Conservation (phyloP, 2,888 invertebrate genomes). For the Nyleta sp. region DNA sequence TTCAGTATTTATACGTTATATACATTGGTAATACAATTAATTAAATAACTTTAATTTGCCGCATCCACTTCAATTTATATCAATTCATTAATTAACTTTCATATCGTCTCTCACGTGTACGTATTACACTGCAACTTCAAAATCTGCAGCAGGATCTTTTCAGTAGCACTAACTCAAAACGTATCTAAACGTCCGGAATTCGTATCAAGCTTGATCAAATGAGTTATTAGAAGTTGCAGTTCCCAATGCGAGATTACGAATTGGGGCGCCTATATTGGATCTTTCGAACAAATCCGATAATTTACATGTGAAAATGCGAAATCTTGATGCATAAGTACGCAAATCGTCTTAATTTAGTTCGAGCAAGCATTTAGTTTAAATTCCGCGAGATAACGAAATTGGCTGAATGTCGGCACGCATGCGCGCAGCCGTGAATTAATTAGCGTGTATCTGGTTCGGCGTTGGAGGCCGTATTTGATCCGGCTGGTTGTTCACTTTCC, state of each 20-base stretch:
- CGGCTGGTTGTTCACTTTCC: slow-evolving; percentile 29
- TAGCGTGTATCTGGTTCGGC: slow-evolving; percentile 29
- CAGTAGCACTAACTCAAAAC: too few species aligned
- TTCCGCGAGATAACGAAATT: slow-evolving; percentile 51
- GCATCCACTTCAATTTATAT: too few species aligned
- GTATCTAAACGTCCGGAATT: too few species aligned
- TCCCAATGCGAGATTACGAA: slow-evolving; percentile 25
- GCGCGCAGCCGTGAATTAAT: slow-evolving; percentile 24
- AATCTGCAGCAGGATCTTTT: too few species aligned
- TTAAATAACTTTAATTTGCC: too few species aligned
- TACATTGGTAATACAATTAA: too few species aligned
- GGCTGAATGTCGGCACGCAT: slow-evolving; percentile 15
- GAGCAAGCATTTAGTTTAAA: slow-evolving; percentile 50
- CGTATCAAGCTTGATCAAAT: too few species aligned
- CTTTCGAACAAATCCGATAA: slow-evolving; percentile 40
- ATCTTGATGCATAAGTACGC: slow-evolving; percentile 48
- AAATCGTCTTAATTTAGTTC: slow-evolving; percentile 60
- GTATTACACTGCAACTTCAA: too few species aligned
- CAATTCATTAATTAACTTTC: too few species aligned
- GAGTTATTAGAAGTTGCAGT: too few species aligned
- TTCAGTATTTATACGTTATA: too few species aligned
- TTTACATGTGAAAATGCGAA: slow-evolving; percentile 26
- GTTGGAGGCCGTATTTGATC: slow-evolving; percentile 27
- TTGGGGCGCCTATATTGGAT: not conserved
- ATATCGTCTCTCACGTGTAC: too few species aligned